These are phyloP conservation scores for Oxytorus armatus DNA, from an alignment of 2,888 invertebrate species.

Conservation along the genomic window DNA sequence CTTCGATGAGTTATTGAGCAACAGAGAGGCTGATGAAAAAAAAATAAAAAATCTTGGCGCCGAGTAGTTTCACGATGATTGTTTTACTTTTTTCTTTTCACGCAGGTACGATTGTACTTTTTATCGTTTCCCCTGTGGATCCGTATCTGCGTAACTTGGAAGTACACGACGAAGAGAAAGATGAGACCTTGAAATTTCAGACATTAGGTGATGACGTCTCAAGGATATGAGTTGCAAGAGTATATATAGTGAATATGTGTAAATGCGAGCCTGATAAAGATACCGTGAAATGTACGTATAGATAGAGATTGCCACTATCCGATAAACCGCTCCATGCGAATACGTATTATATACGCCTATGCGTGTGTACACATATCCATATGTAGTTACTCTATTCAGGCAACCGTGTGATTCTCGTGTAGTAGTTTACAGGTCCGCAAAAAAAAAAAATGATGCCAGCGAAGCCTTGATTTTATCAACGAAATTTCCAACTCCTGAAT, in stretches of 20 bases:
- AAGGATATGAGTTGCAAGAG: constrained; percentile 58
- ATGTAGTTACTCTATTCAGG: constrained; percentile 44
- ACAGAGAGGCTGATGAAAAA: constrained; percentile 6
- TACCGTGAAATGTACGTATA: constrained; percentile 28
- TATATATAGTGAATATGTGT: constrained; percentile 33
- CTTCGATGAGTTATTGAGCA: constrained; percentile 13
- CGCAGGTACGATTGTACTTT: constrained; percentile 18
- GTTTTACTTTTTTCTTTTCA: background rate
- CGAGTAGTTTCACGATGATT: background rate
- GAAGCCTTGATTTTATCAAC: constrained; percentile 49
- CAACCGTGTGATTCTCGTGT: constrained; percentile 52
- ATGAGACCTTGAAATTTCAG: constrained; percentile 49
- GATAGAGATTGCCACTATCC: constrained; percentile 41
- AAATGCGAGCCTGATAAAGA: constrained; percentile 35
- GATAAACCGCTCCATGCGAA: constrained; percentile 41
- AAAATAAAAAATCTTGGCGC: background rate
- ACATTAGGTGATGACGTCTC: constrained; percentile 50
- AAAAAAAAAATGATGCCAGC: constrained; percentile 48
- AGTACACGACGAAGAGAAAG: background rate
- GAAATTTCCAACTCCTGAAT: constrained; percentile 26
- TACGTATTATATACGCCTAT: background rate
- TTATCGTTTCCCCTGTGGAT: constrained; percentile 7
- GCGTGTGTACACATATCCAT: background rate
- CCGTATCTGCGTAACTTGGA: constrained; percentile 9
- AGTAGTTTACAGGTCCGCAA: constrained; percentile 23